Evolutionary conservation across 2,113 vertebrate species (phyloP), one percentile per base, ranked within the genome.

Genomic region (western clawed frog (Xenopus tropicalis)): DNA sequence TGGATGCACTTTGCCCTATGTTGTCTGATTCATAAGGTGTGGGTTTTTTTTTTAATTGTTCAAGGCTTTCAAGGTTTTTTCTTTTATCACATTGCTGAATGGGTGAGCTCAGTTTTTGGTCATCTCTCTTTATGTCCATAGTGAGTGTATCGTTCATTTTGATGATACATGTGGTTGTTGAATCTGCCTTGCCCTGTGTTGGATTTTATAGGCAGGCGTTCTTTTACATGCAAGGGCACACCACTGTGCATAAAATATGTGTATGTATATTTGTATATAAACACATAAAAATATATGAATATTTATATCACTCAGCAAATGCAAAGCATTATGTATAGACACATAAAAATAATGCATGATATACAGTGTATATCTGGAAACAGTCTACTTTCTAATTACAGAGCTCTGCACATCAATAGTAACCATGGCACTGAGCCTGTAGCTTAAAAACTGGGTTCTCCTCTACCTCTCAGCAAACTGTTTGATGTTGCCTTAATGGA

Each of bases 401-500:
- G 4, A 17, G 21, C 12, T 17, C 11, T 14, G 14, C 16, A 51
- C 11, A 71, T 71, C 43, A 20, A 62, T 70, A 19, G 14, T n/a
- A 17, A 24, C 57, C 57, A 70, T 62, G 14, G 19, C 11, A 21
- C 44, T 19, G 29, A 21, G 11, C 25, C 5, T 43, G 16, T 58
- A 16, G 37, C 21, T 22, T 42, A 8, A 20, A 7, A 10, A 48
- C n/a, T 16, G 21, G 54, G 54, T 23, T 58, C 14, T 29, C 54
- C 21, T 13, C 1, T 42, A 10, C 46, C 19, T 56, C 25, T 57
- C 9, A 22, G 7, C 10, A 14, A 43, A 59, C 42, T 69, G n/a
- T 69, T 69, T 69, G 29, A 69, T 69, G 52, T 42, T 37, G 29
- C 10, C 29, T 37, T 37, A 37, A 37, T 37, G 29, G 29, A n/a